phyloP scores from a whole-genome alignment of 2,113 vertebrate genomes.

The Cottus gobio region DNA sequence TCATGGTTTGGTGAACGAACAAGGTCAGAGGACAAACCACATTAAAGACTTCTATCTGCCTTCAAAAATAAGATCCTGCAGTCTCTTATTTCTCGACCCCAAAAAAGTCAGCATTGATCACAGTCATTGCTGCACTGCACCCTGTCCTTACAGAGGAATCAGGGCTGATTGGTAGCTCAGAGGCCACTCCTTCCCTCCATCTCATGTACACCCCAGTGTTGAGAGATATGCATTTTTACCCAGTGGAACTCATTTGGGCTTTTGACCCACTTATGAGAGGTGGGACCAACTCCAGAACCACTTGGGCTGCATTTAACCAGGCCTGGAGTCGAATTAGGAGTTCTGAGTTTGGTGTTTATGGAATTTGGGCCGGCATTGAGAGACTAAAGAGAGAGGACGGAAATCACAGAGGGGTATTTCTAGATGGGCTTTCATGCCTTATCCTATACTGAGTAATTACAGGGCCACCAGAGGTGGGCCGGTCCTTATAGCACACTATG shows the following conservation, averaged over 20 bases:
- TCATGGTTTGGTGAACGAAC: background rate
- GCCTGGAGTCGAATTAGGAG: constrained; percentile 20
- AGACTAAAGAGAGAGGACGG: constrained; percentile 35
- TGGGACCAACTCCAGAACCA: constrained; percentile 47
- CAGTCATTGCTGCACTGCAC: background rate
- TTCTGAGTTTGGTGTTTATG: constrained; percentile 51
- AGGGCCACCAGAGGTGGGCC: constrained; percentile 58
- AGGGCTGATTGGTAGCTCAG: constrained; percentile 33
- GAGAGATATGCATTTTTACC: constrained; percentile 46
- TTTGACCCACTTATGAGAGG: constrained; percentile 47
- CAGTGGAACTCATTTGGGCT: constrained; percentile 33
- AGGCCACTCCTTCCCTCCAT: constrained; percentile 27
- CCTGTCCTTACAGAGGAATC: constrained; percentile 23
- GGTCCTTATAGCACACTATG: constrained; percentile 60
- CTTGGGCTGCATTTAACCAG: constrained; percentile 32
- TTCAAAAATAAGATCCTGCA: constrained; percentile 37
- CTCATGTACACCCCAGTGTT: constrained; percentile 15
- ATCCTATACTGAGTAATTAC: constrained; percentile 81
- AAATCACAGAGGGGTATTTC: constrained; percentile 79
- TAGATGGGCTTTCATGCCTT: constrained; percentile 62
- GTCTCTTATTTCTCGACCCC: constrained; percentile 36
- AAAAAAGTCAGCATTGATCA: constrained; percentile 22
- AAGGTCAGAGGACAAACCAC: constrained; percentile 15
- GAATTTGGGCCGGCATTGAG: constrained; percentile 31
- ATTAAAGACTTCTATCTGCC: background rate